A percentile compares a stretch with the other conserved stretches of the same genome.
Evolutionary conservation across 2,888 invertebrate species (phyloP).

Genomic region (Empis stercorea): DNA sequence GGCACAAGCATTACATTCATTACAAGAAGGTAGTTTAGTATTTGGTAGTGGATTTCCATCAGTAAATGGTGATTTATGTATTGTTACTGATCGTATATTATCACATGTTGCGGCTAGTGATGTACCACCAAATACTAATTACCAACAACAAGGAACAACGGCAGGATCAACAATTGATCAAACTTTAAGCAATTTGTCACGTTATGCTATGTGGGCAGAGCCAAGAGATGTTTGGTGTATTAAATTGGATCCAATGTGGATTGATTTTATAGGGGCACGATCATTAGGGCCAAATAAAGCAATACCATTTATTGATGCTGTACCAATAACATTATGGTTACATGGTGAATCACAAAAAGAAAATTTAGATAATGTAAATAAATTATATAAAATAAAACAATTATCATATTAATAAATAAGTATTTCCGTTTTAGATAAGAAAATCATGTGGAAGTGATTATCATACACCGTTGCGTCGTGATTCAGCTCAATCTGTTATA

Average conservation of each 20-base stretch:
- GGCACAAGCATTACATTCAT: slow-evolving; percentile 62
- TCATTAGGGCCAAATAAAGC: slow-evolving; percentile 60
- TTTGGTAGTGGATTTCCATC: slow-evolving; percentile 70
- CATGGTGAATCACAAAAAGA: slow-evolving; percentile 28
- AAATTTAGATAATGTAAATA: neutral
- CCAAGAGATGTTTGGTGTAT: slow-evolving; percentile 82
- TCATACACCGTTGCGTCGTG: neutral
- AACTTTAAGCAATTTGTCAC: slow-evolving; percentile 27
- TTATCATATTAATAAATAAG: too few species aligned
- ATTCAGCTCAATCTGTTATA: slow-evolving; percentile 8
- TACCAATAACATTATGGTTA: slow-evolving; percentile 79
- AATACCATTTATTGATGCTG: slow-evolving; percentile 70
- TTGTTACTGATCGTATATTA: slow-evolving; percentile 71
- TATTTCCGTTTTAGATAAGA: neutral
- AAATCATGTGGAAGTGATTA: neutral
- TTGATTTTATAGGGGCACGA: slow-evolving; percentile 76
- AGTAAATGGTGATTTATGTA: slow-evolving; percentile 52
- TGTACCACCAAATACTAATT: slow-evolving; percentile 20
- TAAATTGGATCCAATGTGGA: slow-evolving; percentile 81
- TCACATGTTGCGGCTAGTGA: slow-evolving; percentile 50
- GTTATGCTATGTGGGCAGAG: slow-evolving; percentile 62
- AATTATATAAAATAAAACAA: neutral
- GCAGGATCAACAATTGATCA: neutral
- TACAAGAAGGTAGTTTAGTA: slow-evolving; percentile 62
- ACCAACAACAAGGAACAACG: neutral